phyloP scores from a whole-genome alignment of 2,797 vertebrate genomes.

The Hypotaenidia philippensis region DNA sequence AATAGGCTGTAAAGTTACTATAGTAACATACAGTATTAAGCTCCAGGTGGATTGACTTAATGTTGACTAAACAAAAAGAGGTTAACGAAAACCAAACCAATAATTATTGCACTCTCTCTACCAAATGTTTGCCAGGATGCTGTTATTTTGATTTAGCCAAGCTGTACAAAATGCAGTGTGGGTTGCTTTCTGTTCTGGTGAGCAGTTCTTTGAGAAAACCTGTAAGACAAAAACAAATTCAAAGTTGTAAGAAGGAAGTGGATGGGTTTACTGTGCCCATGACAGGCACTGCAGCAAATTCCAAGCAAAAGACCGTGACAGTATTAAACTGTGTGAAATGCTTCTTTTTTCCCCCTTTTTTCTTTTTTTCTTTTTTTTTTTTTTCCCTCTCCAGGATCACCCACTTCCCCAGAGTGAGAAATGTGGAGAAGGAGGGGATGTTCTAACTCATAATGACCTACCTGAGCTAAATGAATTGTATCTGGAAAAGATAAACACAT shows the following conservation, averaged over 20 bases:
- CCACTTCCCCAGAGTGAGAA: not conserved
- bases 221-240: not conserved
- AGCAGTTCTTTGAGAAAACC: not conserved
- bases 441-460: not conserved
- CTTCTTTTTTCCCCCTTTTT: not conserved
- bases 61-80: conserved; percentile 83
- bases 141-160: conserved; percentile 64
- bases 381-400: not conserved
- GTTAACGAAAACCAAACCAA: conserved; percentile 82
- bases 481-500: not conserved
- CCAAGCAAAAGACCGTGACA: not conserved
- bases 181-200: not conserved
- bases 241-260: not conserved
- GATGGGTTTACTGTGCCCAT: not conserved
- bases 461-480: not conserved
- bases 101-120: conserved; percentile 74
- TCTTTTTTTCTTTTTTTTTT: not conserved
- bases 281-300: conserved; percentile 7
- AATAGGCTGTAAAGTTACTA: conserved; percentile 91
- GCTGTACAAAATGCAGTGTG: not conserved
- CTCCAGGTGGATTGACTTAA: conserved; percentile 88
- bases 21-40: conserved; percentile 89
- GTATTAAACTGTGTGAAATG: not conserved
- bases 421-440: not conserved
- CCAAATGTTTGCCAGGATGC: conserved; percentile 74